A percentile compares a stretch with the other conserved stretches of the same genome.
phyloP scores from a whole-genome alignment of 2,888 invertebrate genomes.

The Keiferia lycopersicella region DNA sequence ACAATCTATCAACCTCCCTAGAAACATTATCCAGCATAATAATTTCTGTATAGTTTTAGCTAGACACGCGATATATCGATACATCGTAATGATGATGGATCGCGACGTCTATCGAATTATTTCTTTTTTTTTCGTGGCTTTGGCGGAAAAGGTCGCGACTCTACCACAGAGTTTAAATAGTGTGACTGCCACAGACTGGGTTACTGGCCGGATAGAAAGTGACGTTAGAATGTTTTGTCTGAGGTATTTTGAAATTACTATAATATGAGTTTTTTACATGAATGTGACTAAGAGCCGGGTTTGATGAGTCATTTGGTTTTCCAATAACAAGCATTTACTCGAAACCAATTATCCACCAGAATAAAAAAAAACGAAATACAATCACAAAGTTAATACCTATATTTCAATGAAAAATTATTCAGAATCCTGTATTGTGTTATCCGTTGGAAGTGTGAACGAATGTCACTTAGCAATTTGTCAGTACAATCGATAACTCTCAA shows the following conservation, averaged over 20 bases:
- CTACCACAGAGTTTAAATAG: background rate
- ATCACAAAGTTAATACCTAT: background rate
- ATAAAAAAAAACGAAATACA: background rate
- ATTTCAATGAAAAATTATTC: background rate
- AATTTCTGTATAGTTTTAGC: conserved; percentile 11
- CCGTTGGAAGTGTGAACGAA: conserved; percentile 15
- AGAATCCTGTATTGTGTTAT: background rate
- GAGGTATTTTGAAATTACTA: background rate
- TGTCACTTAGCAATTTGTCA: conserved; percentile 14
- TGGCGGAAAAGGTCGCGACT: conserved; percentile 22
- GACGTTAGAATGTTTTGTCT: background rate
- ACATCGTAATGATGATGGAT: conserved; percentile 32
- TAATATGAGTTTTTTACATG: too few relatives aligned
- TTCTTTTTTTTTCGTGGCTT: conserved; percentile 22
- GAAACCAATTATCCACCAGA: background rate
- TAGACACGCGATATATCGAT: conserved; percentile 33
- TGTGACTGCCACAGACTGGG: background rate
- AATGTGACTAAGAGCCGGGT: too few relatives aligned
- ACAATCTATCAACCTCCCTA: conserved; percentile 20
- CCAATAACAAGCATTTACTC: too few relatives aligned
- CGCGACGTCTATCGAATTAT: conserved; percentile 26
- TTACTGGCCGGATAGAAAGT: conserved; percentile 15
- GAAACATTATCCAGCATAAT: conserved; percentile 20
- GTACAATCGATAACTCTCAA: too few relatives aligned
- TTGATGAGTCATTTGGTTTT: too few relatives aligned